Evolutionary conservation across 1,140 invertebrate species (phyloP), one percentile per base, ranked within the genome.

Genomic region (Mycetomoellerius zeteki): DNA sequence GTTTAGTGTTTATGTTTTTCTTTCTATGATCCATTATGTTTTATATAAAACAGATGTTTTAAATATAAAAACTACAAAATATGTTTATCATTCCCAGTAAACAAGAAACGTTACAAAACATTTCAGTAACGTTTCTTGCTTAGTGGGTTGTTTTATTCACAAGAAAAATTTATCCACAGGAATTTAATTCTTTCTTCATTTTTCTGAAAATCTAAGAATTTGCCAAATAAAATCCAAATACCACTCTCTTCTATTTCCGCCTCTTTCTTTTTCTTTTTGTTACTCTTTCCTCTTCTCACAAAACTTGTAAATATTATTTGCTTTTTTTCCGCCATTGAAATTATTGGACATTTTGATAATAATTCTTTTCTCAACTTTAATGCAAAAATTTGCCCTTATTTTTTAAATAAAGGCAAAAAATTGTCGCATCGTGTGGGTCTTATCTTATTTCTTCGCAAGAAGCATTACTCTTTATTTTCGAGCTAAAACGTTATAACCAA

Each of bases 381-480:
- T 10, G 33, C 19, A 43, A 33, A 65, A 65, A 19, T n/a, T 64
- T 30, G 27, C 7, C 0, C 3, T n/a, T n/a, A 65, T n/a, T 65
- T 33, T 30, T 33, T 37, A 62, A 62, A 30, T 33, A 10, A 64
- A 33, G 19, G 8, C 14, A 10, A 33, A 33, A 33, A 33, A 62
- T 56, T 4, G n/a, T 21, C 27, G 24, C 10, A 21, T 7, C 10
- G 47, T 14, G 14, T 24, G 3, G 0, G 8, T 75, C 71, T n/a
- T 47, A 14, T 73, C 54, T 84, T 33, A 50, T 30, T 12, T n/a
- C 6, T 30, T n/a, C n/a, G 1, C 3, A 21, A n/a, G 24, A 19
- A 81, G 56, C 52, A 81, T 81, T 37, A 54, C 73, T 73, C 33
- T 60, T 80, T 73, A 65, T 73, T 73, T 72, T 24, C 19, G 67